phyloP scores from a whole-genome alignment of 2,797 vertebrate genomes.

The Falco cherrug region DNA sequence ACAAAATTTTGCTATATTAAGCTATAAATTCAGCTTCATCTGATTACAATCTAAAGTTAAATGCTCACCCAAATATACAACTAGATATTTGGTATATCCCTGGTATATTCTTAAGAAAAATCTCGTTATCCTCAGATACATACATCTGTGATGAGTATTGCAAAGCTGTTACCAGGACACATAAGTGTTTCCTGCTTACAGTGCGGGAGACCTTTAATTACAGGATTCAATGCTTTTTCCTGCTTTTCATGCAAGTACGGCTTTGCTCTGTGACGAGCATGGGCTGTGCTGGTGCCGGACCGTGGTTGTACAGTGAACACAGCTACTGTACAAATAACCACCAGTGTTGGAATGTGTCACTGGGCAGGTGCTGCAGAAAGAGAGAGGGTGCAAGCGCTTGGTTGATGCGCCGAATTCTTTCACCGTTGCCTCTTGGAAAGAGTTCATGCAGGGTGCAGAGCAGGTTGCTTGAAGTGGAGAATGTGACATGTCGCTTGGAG shows the following conservation, averaged over 20 bases:
- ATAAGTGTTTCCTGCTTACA: not conserved
- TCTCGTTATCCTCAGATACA: not conserved
- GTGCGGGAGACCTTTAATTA: not conserved
- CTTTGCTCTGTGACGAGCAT: not conserved
- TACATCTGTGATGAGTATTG: not conserved
- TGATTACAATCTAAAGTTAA: not conserved
- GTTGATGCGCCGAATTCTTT: not conserved
- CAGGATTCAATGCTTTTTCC: not conserved
- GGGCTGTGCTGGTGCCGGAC: not conserved
- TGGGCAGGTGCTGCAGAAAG: not conserved
- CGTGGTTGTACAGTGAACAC: not conserved
- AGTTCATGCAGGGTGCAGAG: not conserved
- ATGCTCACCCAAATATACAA: not conserved
- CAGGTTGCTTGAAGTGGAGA: not conserved
- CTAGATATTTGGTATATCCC: not conserved
- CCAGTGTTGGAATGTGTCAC: not conserved
- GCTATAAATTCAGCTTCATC: not conserved
- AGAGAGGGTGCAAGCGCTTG: not conserved
- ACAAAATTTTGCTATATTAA: not conserved
- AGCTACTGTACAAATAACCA: fast-evolving
- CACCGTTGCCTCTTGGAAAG: not conserved
- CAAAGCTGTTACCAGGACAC: not conserved
- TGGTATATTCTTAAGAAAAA: not conserved
- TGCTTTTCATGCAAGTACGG: not conserved
- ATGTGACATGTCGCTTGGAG: not conserved